phyloP scores from a whole-genome alignment of 1,140 invertebrate species.

The Andricus grossulariae region DNA sequence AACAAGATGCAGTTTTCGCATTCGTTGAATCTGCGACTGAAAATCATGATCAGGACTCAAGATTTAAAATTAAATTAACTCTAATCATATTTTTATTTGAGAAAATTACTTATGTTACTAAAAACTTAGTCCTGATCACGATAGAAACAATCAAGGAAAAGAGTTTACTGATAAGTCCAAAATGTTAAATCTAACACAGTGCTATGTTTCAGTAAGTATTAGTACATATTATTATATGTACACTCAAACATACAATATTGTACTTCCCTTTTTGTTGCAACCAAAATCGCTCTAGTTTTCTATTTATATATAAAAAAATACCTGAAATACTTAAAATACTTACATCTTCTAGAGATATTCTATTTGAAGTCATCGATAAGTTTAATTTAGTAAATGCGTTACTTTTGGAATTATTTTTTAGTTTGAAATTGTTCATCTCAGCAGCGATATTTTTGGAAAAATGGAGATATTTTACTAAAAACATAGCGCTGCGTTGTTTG shows the following conservation, averaged over 20 bases:
- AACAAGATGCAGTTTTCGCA: conserved; percentile 15
- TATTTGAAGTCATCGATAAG: no score
- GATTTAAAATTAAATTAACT: not conserved
- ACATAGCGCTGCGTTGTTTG: conserved; percentile 63
- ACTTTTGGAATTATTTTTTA: not conserved
- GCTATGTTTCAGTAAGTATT: conserved; percentile 57
- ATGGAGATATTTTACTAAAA: conserved; percentile 53
- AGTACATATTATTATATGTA: conserved; percentile 30
- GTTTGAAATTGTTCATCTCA: not conserved
- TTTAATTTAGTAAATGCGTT: no score
- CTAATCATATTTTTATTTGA: not conserved
- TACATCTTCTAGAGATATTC: not conserved
- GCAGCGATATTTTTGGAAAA: not conserved
- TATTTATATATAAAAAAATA: conserved; percentile 2
- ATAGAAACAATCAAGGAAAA: conserved; percentile 14
- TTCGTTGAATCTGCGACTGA: conserved; percentile 5
- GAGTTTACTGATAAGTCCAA: not conserved
- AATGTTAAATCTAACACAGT: conserved; percentile 47
- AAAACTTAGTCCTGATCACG: conserved; percentile 6
- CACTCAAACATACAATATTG: conserved; percentile 11
- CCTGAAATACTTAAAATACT: not conserved
- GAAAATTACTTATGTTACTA: not conserved
- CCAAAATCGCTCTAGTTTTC: not conserved
- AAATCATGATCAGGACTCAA: conserved; percentile 14
- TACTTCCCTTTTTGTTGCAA: conserved; percentile 24